Evolutionary conservation across 1,140 invertebrate genomes (phyloP).

Genomic region (Metopolophium dirhodum): DNA sequence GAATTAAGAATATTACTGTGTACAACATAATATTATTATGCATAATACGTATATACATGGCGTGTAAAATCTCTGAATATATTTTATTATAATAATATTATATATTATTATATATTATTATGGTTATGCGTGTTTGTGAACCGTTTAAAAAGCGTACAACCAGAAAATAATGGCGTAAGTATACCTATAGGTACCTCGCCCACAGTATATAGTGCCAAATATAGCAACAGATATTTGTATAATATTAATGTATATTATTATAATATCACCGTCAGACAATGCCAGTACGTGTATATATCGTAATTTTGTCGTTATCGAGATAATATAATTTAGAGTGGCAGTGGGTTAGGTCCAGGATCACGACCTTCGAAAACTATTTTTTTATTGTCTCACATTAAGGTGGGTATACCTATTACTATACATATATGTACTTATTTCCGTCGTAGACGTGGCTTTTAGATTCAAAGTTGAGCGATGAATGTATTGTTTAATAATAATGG

Average conservation of each 20-base stretch:
- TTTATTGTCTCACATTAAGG: constrained; percentile 3
- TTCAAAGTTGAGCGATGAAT: not conserved
- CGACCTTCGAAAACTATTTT: constrained; percentile 1
- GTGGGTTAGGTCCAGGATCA: not conserved
- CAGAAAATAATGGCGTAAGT: not conserved
- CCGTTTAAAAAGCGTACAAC: not conserved
- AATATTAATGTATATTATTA: not conserved
- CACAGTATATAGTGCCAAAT: not conserved
- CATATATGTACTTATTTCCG: not conserved
- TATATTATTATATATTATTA: too few species aligned
- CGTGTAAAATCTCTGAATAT: not conserved
- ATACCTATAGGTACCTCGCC: not conserved
- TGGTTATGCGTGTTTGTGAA: not conserved
- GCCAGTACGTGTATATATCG: not conserved
- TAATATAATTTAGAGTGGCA: not conserved
- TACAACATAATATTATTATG: not conserved
- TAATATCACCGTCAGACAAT: not conserved
- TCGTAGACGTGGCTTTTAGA: not conserved
- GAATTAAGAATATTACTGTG: not conserved
- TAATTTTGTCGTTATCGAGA: constrained; percentile 10
- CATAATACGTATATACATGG: not conserved
- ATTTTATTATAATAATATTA: too few species aligned
- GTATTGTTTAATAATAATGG: not conserved
- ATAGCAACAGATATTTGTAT: not conserved
- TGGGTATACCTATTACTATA: not conserved